These are phyloP conservation scores for Argopecten irradians DNA, from an alignment of 1,140 invertebrate genomes.

Conservation along the genomic window DNA sequence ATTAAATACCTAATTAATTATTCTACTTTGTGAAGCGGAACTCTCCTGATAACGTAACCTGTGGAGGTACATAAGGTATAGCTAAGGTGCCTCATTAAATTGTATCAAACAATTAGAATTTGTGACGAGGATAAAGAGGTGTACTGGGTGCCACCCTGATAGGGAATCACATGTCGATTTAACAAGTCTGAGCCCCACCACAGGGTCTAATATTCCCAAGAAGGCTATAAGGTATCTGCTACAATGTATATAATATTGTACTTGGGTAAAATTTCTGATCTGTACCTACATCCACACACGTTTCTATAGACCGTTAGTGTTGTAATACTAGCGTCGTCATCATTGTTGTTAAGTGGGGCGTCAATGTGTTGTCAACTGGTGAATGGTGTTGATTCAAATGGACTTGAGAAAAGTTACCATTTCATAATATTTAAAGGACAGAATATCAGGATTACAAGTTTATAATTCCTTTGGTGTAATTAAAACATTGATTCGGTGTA, in stretches of 20 bases:
- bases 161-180: neutral
- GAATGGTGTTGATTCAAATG: neutral
- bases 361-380: neutral
- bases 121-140: neutral
- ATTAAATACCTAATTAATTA: neutral
- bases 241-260: neutral
- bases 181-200: neutral
- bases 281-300: neutral
- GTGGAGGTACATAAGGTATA: neutral
- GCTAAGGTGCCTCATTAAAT: neutral
- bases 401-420: no score
- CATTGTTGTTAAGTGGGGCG: neutral
- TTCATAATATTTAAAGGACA: no score
- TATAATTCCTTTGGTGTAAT: no score
- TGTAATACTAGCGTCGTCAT: neutral
- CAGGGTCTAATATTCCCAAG: neutral
- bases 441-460: no score
- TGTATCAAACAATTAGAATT: constrained; percentile 19
- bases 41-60: neutral
- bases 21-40: neutral
- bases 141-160: constrained; percentile 19
- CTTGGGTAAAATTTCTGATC: neutral
- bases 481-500: no score
- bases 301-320: no score
- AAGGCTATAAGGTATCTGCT: no score